These are phyloP conservation scores for Poeciliopsis occidentalis DNA, from an alignment of 2,113 vertebrate species.

Conservation along the genomic window DNA sequence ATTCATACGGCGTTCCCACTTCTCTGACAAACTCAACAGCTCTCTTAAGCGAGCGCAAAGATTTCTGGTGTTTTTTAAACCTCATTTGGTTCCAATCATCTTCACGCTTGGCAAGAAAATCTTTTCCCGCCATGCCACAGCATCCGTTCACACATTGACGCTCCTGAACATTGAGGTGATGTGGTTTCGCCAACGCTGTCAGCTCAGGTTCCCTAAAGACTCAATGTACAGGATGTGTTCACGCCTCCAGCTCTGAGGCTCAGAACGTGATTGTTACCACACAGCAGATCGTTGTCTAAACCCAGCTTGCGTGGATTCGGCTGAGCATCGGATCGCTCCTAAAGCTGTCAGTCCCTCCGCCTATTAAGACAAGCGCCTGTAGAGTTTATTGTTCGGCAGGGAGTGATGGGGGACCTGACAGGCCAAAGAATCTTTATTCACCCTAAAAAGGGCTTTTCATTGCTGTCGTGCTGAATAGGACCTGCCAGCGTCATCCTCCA, in stretches of 20 bases:
- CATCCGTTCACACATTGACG: constrained; percentile 64
- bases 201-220: constrained; percentile 31
- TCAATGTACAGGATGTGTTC: constrained; percentile 45
- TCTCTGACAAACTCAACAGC: constrained; percentile 25
- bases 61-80: constrained; percentile 50
- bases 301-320: constrained; percentile 33
- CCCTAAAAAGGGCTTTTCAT: constrained; percentile 69
- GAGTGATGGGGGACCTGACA: constrained; percentile 66
- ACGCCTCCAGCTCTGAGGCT: constrained; percentile 33
- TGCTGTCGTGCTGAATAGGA: constrained; percentile 63
- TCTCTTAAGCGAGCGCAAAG: constrained; percentile 36
- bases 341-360: constrained; percentile 69
- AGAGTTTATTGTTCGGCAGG: constrained; percentile 60
- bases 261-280: constrained; percentile 44
- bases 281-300: constrained; percentile 57
- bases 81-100: constrained; percentile 50
- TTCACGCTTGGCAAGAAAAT: constrained; percentile 22
- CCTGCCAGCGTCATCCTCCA: constrained; percentile 73
- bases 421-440: constrained; percentile 71
- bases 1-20: constrained; percentile 34
- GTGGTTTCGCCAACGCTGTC: constrained; percentile 49
- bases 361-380: constrained; percentile 77
- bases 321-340: constrained; percentile 44
- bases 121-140: constrained; percentile 38
- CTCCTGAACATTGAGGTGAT: constrained; percentile 31